Conservation (phyloP, 2,113 vertebrate species). For the Oceanites oceanicus region DNA sequence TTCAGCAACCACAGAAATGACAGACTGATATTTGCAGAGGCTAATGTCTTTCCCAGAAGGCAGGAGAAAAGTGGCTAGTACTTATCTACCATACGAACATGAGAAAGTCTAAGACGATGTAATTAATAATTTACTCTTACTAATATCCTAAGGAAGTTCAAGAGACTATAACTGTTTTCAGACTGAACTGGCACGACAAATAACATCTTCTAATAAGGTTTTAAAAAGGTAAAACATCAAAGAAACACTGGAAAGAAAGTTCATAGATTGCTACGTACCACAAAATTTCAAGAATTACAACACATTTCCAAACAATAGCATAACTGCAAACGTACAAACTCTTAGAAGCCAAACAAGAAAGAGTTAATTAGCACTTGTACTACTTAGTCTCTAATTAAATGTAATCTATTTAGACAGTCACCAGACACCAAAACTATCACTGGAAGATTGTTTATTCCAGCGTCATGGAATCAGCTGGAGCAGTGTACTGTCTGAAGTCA, state of each 20-base stretch:
- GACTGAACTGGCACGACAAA: background rate
- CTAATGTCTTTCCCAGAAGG: background rate
- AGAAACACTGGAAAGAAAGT: background rate
- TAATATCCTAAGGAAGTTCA: background rate
- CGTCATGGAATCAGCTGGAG: background rate
- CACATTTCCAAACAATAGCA: background rate
- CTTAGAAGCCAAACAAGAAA: background rate
- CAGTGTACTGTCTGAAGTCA: background rate
- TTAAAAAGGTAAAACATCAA: background rate
- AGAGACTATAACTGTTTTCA: background rate
- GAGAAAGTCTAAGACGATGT: background rate
- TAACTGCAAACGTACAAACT: background rate
- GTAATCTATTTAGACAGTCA: background rate
- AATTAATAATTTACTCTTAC: background rate
- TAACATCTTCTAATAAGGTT: background rate
- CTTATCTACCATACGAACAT: background rate
- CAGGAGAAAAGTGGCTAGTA: background rate
- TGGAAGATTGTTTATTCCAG: background rate
- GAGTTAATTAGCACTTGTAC: background rate
- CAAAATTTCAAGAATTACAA: background rate
- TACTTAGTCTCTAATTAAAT: background rate
- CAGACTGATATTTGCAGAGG: background rate
- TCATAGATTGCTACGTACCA: background rate
- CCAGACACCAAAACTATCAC: background rate
- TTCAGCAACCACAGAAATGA: background rate